A percentile compares a stretch with the other conserved stretches of the same genome.
These are phyloP conservation scores for Cliona cf. orientalis DNA, from an alignment of 37 sponge, comb jelly and placozoan genomes.

Conservation along the genomic window DNA sequence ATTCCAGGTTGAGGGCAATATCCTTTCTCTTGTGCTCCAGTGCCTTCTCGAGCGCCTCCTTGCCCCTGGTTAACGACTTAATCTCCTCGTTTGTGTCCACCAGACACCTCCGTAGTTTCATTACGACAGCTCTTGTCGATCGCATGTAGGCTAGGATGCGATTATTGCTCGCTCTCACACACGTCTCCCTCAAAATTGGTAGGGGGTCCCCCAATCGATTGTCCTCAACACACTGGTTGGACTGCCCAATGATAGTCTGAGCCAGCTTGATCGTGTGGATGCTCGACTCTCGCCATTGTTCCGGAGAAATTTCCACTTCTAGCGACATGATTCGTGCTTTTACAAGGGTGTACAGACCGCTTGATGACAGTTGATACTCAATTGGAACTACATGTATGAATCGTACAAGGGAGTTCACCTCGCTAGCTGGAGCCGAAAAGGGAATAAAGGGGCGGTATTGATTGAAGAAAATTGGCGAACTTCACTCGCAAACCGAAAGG, in stretches of 20 bases:
- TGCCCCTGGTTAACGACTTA: constrained; percentile 51
- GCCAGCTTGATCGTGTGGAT: constrained; percentile 59
- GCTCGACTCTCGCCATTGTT: constrained; percentile 68
- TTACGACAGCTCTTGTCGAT: constrained; percentile 51
- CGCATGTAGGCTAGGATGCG: constrained; percentile 59
- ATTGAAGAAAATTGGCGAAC: no score
- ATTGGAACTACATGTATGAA: no score
- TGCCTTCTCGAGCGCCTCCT: constrained; percentile 71
- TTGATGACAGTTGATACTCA: no score
- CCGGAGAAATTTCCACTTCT: constrained; percentile 45
- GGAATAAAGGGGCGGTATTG: no score
- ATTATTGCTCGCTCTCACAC: constrained; percentile 61
- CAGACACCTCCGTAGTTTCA: constrained; percentile 35
- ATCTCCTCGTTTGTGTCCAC: constrained; percentile 71
- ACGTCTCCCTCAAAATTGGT: constrained; percentile 57
- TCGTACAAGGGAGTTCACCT: no score
- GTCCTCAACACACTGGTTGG: constrained; percentile 19
- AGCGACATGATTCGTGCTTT: not conserved
- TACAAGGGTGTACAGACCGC: no score
- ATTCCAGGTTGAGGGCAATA: constrained; percentile 52
- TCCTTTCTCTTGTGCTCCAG: constrained; percentile 81
- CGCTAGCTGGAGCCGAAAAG: no score
- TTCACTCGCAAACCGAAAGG: no score
- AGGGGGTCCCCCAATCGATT: constrained; percentile 47
- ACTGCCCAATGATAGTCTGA: constrained; percentile 52